phyloP scores from a whole-genome alignment of 30 jellyfish, hydroid and myxozoan species.

The Hydractinia symbiolongicarpus region DNA sequence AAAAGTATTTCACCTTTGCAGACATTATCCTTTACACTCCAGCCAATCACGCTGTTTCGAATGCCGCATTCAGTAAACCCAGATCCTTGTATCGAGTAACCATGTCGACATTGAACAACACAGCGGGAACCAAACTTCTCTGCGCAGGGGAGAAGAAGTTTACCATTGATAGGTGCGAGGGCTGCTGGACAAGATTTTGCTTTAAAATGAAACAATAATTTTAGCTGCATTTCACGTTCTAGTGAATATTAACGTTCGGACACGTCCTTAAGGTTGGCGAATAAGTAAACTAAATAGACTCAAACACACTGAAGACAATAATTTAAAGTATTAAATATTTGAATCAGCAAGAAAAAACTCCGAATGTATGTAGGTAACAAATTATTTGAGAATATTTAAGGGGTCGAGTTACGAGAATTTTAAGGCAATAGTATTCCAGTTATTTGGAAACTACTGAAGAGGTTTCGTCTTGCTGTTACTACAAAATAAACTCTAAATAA shows the following conservation, averaged over 20 bases:
- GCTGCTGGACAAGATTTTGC: slow-evolving; percentile 15
- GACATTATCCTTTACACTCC: neutral
- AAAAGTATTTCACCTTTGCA: slow-evolving; percentile 21
- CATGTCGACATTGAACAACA: slow-evolving; percentile 20
- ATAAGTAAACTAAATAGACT: too few relatives aligned
- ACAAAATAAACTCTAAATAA: neutral
- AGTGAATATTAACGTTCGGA: neutral
- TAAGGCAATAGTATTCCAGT: too few relatives aligned
- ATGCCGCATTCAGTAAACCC: slow-evolving; percentile 23
- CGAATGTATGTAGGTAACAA: too few relatives aligned
- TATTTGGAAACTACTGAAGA: neutral
- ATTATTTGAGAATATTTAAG: too few relatives aligned
- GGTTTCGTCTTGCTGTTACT: neutral
- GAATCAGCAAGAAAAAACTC: too few relatives aligned
- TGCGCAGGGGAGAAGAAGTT: slow-evolving; percentile 9
- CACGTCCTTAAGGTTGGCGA: too few relatives aligned
- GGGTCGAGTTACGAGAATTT: too few relatives aligned
- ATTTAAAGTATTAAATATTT: too few relatives aligned
- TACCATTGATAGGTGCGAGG: slow-evolving; percentile 19
- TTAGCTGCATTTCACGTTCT: neutral
- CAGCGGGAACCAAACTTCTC: slow-evolving; percentile 24
- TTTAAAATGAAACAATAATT: neutral
- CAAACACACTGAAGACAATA: too few relatives aligned
- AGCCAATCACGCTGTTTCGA: neutral
- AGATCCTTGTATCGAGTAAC: slow-evolving; percentile 17